Evolutionary conservation across 2,113 vertebrate genomes (phyloP).

Genomic region (Equus quagga): DNA sequence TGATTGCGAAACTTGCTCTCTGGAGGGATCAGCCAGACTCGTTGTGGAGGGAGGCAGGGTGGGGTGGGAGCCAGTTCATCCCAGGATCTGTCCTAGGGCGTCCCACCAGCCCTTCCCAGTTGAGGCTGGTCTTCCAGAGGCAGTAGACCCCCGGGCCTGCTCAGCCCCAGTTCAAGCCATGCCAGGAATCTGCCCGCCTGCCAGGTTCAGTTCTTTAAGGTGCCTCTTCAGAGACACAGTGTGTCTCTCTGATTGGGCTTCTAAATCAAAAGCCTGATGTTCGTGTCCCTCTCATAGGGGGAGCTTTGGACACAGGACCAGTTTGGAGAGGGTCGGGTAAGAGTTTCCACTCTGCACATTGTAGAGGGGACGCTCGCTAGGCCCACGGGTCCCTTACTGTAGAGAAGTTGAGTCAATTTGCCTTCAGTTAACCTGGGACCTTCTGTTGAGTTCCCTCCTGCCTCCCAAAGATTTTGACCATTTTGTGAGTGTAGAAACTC

Average conservation of each 20-base stretch:
- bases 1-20: background rate
- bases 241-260: slow-evolving; percentile 84
- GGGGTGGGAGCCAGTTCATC: background rate
- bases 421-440: slow-evolving; percentile 64
- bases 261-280: slow-evolving; percentile 80
- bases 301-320: slow-evolving; percentile 80
- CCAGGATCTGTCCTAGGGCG: background rate
- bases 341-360: slow-evolving; percentile 80
- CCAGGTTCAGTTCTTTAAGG: slow-evolving; percentile 72
- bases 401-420: slow-evolving; percentile 54
- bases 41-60: background rate
- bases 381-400: slow-evolving; percentile 58
- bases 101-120: background rate
- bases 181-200: slow-evolving; percentile 63
- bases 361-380: slow-evolving; percentile 74
- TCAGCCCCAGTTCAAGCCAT: slow-evolving; percentile 50
- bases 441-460: slow-evolving; percentile 49
- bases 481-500: slow-evolving; percentile 56
- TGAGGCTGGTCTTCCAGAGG: slow-evolving; percentile 11
- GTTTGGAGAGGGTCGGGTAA: slow-evolving; percentile 69
- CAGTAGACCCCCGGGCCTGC: background rate
- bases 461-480: slow-evolving; percentile 74
- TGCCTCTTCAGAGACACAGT: slow-evolving; percentile 82
- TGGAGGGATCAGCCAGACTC: background rate
- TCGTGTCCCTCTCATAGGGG: slow-evolving; percentile 83